Base-by-base conservation (phyloP, 64 coral and sea anemone genomes). In the Astreopora myriophthalma region DNA sequence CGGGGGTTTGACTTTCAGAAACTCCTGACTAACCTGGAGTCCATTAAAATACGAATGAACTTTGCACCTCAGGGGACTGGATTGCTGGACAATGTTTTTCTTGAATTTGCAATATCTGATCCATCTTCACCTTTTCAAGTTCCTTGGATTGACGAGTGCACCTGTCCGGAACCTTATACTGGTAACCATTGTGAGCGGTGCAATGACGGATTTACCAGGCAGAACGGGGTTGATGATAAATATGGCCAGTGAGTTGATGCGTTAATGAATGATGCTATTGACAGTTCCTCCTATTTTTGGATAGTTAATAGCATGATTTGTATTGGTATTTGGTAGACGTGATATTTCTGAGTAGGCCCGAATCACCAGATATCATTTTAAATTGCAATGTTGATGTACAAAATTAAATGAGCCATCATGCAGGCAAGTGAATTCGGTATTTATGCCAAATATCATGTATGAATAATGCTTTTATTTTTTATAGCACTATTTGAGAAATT, bases 31-130 rank as follows among this genome's bases (percentile, higher is more conserved):
- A 87, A 77, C 48, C 69, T 99, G 25, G 73, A 91, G 51, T 68
- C 67, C 36, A 91, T 99, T 33, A 99, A 96, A 77, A 91, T 99
- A 20, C 81, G 97, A 5, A 88, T 99, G 87, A 99, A 92, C 36
- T 99, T 93, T 82, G 94, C 94, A 27, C 87, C 90, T 44, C 97
- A 99, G 44, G 97, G 97, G 2, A 99, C 97, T 77, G 97, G 97
- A 1, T 91, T 99, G 74, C 32, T 99, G 37, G 94, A 99, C 36
- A 76, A 88, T 85, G 87, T 99, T 6, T 99, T 95, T 28, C 30
- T 99, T 33, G 97, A 99, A 76, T 87, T 87, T 22, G 94, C 94
- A n/a, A 63, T 84, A 17, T 95, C 75, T 27, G 94, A 93, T 51
- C 94, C 87, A 19, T 38, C 86, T 51, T 86, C 87, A 46, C 79